A percentile compares a stretch with the other conserved stretches of the same genome.
phyloP scores from a whole-genome alignment of 1,140 invertebrate genomes.

The Dendrolimus punctatus region DNA sequence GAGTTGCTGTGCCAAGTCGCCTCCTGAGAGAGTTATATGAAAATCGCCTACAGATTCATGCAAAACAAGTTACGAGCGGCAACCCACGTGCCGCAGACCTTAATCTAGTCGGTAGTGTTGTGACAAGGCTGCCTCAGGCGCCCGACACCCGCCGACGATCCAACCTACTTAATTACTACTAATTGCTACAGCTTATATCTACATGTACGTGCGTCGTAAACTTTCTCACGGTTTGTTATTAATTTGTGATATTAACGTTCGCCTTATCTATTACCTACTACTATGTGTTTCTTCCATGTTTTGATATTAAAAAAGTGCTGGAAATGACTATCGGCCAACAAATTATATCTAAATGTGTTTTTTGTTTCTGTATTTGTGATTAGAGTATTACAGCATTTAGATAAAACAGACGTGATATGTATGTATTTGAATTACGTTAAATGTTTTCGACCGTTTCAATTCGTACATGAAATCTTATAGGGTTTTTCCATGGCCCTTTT shows the following conservation, averaged over 20 bases:
- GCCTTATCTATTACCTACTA: slow-evolving; percentile 11
- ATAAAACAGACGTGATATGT: no score
- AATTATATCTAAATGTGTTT: no score
- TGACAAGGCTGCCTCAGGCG: slow-evolving; percentile 37
- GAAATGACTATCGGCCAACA: neutral
- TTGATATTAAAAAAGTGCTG: slow-evolving; percentile 3
- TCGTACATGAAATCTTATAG: slow-evolving; percentile 50
- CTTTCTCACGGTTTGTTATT: slow-evolving; percentile 30
- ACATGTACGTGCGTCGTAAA: slow-evolving; percentile 51
- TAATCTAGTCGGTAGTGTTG: slow-evolving; percentile 53
- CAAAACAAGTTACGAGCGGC: slow-evolving; percentile 57
- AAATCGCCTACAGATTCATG: slow-evolving; percentile 64
- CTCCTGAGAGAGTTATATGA: slow-evolving; percentile 51
- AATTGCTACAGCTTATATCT: slow-evolving; percentile 55
- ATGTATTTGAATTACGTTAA: slow-evolving; percentile 16
- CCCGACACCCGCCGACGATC: slow-evolving; percentile 18
- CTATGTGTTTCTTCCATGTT: neutral
- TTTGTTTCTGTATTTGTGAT: no score
- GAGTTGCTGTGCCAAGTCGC: slow-evolving; percentile 51
- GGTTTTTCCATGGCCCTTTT: slow-evolving; percentile 19
- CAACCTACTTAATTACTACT: slow-evolving; percentile 62
- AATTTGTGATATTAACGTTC: slow-evolving; percentile 29
- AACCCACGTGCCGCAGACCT: slow-evolving; percentile 44
- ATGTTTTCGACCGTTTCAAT: slow-evolving; percentile 33
- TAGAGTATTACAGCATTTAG: no score